Evolutionary conservation across 2,888 invertebrate species (phyloP), one percentile per base, ranked within the genome.

Genomic region (Drosophila siamana): DNA sequence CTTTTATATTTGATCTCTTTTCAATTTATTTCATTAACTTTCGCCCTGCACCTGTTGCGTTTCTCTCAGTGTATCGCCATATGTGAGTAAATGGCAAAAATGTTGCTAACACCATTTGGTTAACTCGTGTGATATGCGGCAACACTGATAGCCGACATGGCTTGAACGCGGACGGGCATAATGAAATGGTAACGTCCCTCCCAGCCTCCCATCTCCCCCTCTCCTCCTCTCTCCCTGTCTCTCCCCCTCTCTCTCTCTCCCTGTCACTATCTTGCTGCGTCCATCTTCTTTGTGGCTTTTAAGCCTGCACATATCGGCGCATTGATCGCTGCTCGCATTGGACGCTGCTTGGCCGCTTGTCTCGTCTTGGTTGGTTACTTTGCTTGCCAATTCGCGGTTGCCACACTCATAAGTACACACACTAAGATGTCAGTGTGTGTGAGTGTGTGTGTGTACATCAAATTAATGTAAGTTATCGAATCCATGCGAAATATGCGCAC

Each of bases 401-500:
- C 62, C 74, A 68, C 64, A 75, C 50, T 54, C 13, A 41, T 26
- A 44, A 5, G 24, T 24, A 65, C 30, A 48, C 33, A 55, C 13
- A 51, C 47, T 22, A 40, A 50, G 47, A 61, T 48, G 54, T 44
- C 24, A 60, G 22, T 28, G 33, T 79, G 52, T 63, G 43, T 60
- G 41, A 38, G 28, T 52, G 44, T 74, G 26, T 74, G 77, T 82
- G 63, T 85, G 65, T 80, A 68, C 69, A 85, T 83, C 70, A 87
- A 85, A 87, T 87, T 85, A 87, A 85, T 87, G 87, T 73, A 87
- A 85, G 87, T 85, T 85, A 85, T 85, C 85, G 85, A 80, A 83
- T 66, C 74, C 80, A 77, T 85, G 85, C 68, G 85, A 85, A 85
- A 87, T 80, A 79, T 68, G 60, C 52, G 60, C 67, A 64, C 50